These are phyloP conservation scores for Synodontis membranacea DNA, from an alignment of 2,113 vertebrate species.

Conservation along the genomic window DNA sequence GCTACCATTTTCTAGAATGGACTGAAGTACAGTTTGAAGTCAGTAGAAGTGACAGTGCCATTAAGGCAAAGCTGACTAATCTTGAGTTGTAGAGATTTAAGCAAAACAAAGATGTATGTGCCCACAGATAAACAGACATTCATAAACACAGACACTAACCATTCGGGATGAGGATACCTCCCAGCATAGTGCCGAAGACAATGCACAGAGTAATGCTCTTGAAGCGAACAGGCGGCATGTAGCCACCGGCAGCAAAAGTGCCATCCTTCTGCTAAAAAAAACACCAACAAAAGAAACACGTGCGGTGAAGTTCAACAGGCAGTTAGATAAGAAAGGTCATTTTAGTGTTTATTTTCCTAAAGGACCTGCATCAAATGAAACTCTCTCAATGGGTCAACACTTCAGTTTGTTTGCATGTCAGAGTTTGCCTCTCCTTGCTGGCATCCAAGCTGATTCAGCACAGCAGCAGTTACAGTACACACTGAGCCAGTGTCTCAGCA, in stretches of 20 bases:
- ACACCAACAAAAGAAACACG: not conserved
- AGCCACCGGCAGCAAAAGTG: constrained; percentile 92
- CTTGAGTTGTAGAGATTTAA: not conserved
- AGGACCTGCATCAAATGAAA: constrained; percentile 34
- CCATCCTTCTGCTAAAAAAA: constrained; percentile 89
- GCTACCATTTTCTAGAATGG: constrained; percentile 30
- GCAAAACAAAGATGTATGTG: not conserved
- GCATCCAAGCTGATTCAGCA: constrained; percentile 46
- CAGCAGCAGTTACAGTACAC: constrained; percentile 23
- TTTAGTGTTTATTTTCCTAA: constrained; percentile 31
- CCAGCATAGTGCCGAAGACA: constrained; percentile 96
- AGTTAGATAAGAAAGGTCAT: constrained; percentile 13
- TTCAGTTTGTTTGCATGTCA: constrained; percentile 2
- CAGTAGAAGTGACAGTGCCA: constrained; percentile 17
- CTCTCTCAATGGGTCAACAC: constrained; percentile 38
- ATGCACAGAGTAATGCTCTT: constrained; percentile 89
- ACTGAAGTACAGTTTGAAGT: constrained; percentile 25
- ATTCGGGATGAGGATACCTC: constrained; percentile 94
- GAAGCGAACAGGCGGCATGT: constrained; percentile 97
- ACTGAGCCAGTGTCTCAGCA: constrained; percentile 39
- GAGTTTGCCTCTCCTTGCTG: not conserved
- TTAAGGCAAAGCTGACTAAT: constrained; percentile 15
- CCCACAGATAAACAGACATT: constrained; percentile 1
- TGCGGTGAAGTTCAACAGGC: not conserved
- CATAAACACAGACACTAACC: constrained; percentile 71